These are phyloP conservation scores for Struthidea cinerea DNA, from an alignment of 2,113 vertebrate species.

Conservation along the genomic window DNA sequence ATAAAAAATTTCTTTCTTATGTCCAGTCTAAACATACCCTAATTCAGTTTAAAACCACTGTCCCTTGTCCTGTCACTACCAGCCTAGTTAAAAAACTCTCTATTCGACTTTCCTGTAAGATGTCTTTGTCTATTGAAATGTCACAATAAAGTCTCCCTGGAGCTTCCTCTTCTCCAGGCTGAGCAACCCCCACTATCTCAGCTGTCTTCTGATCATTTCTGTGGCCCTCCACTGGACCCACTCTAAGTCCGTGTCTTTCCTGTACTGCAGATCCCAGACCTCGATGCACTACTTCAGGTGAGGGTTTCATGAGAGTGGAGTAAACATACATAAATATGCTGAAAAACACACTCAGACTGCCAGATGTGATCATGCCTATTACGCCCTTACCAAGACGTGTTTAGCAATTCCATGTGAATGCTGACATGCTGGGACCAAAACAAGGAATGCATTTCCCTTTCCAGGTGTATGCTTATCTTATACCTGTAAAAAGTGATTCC, in stretches of 20 bases:
- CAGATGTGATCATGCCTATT: not conserved
- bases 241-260: not conserved
- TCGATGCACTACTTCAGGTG: not conserved
- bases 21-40: not conserved
- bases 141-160: accelerated
- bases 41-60: not conserved
- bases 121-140: not conserved
- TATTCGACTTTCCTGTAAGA: not conserved
- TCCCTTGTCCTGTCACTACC: not conserved
- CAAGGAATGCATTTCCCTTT: not conserved
- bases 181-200: not conserved
- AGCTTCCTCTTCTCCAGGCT: not conserved
- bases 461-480: not conserved
- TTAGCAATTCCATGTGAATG: not conserved
- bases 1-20: not conserved
- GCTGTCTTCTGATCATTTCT: not conserved
- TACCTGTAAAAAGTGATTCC: not conserved
- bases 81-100: not conserved
- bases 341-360: not conserved
- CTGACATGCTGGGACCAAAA: not conserved
- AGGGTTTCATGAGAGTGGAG: not conserved
- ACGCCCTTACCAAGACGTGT: not conserved
- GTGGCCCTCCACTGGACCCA: not conserved
- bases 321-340: not conserved
- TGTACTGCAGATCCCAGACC: not conserved